Evolutionary conservation across 2,797 vertebrate genomes (phyloP).

Genomic region (Manis pentadactyla): DNA sequence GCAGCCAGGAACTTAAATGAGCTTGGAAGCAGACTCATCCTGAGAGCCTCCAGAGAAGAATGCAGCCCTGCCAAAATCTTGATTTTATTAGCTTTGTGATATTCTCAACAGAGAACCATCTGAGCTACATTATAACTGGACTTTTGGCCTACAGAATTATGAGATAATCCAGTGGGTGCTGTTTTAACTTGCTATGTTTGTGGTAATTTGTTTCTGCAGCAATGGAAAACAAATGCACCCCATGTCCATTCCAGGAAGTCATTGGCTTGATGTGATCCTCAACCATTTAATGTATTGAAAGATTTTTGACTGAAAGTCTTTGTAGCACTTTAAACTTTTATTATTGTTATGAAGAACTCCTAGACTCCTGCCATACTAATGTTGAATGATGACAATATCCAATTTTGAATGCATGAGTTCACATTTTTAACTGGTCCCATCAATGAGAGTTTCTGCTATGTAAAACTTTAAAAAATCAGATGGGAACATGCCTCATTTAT

Average conservation of each 20-base stretch:
- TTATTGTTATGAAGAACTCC: background rate
- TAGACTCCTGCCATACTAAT: background rate
- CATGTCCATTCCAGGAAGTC: background rate
- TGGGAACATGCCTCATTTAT: background rate
- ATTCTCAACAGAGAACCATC: background rate
- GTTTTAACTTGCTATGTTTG: background rate
- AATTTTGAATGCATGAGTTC: background rate
- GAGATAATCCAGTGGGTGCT: background rate
- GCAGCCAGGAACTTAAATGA: background rate
- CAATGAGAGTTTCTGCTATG: background rate
- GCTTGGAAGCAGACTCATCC: background rate
- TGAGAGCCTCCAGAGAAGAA: background rate
- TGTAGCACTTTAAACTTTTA: background rate
- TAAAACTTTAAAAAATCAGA: conserved; percentile 14
- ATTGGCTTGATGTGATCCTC: background rate
- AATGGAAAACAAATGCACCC: background rate
- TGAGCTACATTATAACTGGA: background rate
- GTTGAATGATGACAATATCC: background rate
- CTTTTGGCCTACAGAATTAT: background rate
- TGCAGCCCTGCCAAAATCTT: background rate
- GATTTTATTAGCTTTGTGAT: background rate
- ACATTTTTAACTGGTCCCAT: background rate
- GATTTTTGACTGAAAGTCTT: conserved; percentile 10
- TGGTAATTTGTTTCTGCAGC: background rate
- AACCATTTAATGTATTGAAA: background rate